Evolutionary conservation across 1,140 invertebrate species (phyloP).

Genomic region (Euura saliciscinereae): DNA sequence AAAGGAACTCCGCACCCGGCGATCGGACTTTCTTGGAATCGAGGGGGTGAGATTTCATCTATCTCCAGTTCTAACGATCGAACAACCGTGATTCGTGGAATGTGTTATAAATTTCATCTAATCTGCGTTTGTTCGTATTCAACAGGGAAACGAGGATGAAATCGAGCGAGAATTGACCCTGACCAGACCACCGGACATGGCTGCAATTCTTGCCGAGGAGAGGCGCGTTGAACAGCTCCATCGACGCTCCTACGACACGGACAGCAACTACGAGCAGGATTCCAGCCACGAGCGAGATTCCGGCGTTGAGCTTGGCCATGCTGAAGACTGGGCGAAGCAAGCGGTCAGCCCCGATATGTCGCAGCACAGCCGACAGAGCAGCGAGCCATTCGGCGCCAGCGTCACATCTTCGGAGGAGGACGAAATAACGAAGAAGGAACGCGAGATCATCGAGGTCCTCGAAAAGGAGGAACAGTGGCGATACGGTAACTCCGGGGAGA

Average conservation of each 20-base stretch:
- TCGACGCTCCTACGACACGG: conserved; percentile 61
- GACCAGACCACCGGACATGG: conserved; percentile 80
- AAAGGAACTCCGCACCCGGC: conserved; percentile 81
- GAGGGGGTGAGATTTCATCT: conserved; percentile 63
- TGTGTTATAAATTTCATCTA: too few species aligned
- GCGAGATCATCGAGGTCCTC: conserved; percentile 74
- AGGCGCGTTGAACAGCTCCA: conserved; percentile 76
- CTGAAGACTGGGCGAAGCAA: conserved; percentile 64
- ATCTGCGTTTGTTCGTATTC: too few species aligned
- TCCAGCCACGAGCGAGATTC: conserved; percentile 69
- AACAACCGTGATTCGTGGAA: not conserved
- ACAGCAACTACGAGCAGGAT: conserved; percentile 60
- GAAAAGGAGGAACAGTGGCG: conserved; percentile 70
- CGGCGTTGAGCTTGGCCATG: conserved; percentile 73
- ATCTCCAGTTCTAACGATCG: not conserved
- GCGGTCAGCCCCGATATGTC: conserved; percentile 66
- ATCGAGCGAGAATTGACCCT: conserved; percentile 71
- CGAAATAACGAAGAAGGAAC: conserved; percentile 73
- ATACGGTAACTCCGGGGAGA: conserved; percentile 52
- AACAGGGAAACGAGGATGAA: conserved; percentile 65
- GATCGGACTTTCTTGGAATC: conserved; percentile 85
- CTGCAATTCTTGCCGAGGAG: conserved; percentile 78
- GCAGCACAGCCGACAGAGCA: conserved; percentile 78
- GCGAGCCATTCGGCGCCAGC: conserved; percentile 70
- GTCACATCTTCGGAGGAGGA: conserved; percentile 74